phyloP scores from a whole-genome alignment of 1,140 invertebrate species.

The Heterodera schachtii region DNA sequence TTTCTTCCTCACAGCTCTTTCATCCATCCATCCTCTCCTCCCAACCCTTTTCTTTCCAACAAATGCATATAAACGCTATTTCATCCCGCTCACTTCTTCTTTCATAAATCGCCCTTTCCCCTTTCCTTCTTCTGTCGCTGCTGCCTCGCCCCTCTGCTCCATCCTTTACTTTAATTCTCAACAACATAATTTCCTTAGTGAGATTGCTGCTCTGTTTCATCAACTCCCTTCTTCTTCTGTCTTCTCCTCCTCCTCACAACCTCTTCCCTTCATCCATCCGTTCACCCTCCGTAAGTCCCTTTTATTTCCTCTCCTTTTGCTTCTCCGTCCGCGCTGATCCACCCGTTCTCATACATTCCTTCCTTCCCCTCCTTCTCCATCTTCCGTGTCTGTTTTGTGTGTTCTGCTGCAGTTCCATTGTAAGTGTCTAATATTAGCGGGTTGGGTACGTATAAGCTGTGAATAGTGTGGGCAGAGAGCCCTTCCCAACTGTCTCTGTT shows the following conservation, averaged over 20 bases:
- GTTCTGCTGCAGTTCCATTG: conserved; percentile 4
- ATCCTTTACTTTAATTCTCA: conserved; percentile 15
- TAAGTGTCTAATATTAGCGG: conserved; percentile 12
- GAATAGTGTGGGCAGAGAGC: conserved; percentile 5
- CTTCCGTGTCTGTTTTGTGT: conserved; percentile 3
- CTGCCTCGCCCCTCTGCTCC: conserved; percentile 11
- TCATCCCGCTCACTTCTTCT: background rate
- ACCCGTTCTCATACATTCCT: conserved; percentile 12
- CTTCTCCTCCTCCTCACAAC: conserved; percentile 20
- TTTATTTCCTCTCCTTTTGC: conserved; percentile 24
- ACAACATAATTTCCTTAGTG: conserved; percentile 29
- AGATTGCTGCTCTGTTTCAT: conserved; percentile 17
- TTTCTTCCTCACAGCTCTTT: background rate
- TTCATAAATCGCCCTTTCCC: conserved; percentile 9
- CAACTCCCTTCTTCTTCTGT: conserved; percentile 13
- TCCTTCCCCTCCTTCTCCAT: conserved; percentile 16
- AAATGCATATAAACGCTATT: conserved; percentile 1
- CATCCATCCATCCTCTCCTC: background rate
- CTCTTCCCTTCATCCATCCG: conserved; percentile 24
- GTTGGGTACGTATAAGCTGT: conserved; percentile 6
- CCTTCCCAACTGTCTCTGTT: background rate
- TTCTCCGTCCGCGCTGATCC: conserved; percentile 26
- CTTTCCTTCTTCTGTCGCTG: background rate
- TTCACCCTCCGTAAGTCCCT: conserved; percentile 30
- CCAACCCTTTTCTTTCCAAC: background rate